A percentile compares a stretch with the other conserved stretches of the same genome.
These are phyloP conservation scores for Anticlea derivata DNA, from an alignment of 2,888 invertebrate species.

Conservation along the genomic window DNA sequence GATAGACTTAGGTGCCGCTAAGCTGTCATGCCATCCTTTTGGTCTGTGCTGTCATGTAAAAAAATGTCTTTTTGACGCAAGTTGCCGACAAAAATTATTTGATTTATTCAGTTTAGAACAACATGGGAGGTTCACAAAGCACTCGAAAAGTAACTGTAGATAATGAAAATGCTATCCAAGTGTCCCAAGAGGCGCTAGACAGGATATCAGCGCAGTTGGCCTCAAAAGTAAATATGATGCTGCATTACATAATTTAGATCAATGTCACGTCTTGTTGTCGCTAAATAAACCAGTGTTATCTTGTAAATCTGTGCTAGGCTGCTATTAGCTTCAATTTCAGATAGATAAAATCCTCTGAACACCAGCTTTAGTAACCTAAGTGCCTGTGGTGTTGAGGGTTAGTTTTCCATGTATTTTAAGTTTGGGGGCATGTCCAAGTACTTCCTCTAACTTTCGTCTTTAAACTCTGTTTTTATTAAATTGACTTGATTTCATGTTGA, in stretches of 20 bases:
- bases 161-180: slow-evolving; percentile 78
- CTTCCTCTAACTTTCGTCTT: too few species aligned
- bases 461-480: slow-evolving; percentile 6
- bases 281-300: slow-evolving; percentile 28
- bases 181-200: slow-evolving; percentile 77
- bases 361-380: background rate
- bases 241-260: slow-evolving; percentile 80
- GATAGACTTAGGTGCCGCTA: too few species aligned
- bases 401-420: slow-evolving; percentile 4
- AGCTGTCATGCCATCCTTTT: too few species aligned
- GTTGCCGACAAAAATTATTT: slow-evolving; percentile 67
- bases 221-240: slow-evolving; percentile 70
- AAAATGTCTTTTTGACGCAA: slow-evolving; percentile 75
- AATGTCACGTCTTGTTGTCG: slow-evolving; percentile 64
- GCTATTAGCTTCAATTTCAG: slow-evolving; percentile 1
- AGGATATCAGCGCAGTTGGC: slow-evolving; percentile 73
- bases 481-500: background rate
- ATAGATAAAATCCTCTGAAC: background rate
- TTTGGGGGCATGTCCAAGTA: background rate
- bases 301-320: slow-evolving; percentile 3
- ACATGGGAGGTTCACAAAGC: slow-evolving; percentile 85
- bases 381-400: slow-evolving; percentile 8
- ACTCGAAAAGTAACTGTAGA: slow-evolving; percentile 78
- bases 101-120: slow-evolving; percentile 39
- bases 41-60: too few species aligned